These are phyloP conservation scores for Zenarchopterus dispar DNA, from an alignment of 2,797 vertebrate species.

Conservation along the genomic window DNA sequence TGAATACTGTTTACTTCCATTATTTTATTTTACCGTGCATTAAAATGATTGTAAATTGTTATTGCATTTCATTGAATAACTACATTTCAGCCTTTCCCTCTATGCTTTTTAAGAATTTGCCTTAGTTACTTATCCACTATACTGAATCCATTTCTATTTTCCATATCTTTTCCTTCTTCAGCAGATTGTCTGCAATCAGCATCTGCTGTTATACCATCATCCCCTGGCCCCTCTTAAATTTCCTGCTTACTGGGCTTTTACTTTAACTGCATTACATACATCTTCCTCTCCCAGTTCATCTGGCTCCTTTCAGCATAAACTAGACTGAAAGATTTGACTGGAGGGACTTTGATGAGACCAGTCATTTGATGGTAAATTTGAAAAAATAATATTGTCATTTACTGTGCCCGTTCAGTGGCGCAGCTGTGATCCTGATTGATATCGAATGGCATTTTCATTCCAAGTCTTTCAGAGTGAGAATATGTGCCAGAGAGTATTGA, in stretches of 20 bases:
- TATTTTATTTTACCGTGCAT: slow-evolving; percentile 1
- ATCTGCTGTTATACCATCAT: slow-evolving; percentile 75
- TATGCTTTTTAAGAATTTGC: slow-evolving; percentile 17
- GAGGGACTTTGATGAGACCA: slow-evolving; percentile 30
- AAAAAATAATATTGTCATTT: slow-evolving; percentile 55
- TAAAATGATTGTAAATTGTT: slow-evolving; percentile 11
- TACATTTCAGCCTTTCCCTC: not conserved
- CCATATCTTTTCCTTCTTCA: slow-evolving; percentile 73
- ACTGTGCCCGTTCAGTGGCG: slow-evolving; percentile 53
- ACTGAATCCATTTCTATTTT: slow-evolving; percentile 68
- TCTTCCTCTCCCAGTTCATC: slow-evolving; percentile 71
- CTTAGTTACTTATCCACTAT: slow-evolving; percentile 32
- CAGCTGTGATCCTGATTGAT: slow-evolving; percentile 67
- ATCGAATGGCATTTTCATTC: slow-evolving; percentile 68
- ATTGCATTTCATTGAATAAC: slow-evolving; percentile 23
- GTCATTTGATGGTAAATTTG: slow-evolving; percentile 52
- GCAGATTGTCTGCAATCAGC: slow-evolving; percentile 75
- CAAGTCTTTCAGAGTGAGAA: slow-evolving; percentile 65
- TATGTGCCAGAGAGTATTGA: slow-evolving; percentile 73
- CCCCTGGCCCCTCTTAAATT: slow-evolving; percentile 76
- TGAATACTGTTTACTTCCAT: slow-evolving; percentile 16
- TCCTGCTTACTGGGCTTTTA: slow-evolving; percentile 81
- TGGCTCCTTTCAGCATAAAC: slow-evolving; percentile 74
- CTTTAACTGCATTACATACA: slow-evolving; percentile 81
- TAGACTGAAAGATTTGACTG: slow-evolving; percentile 53